Evolutionary conservation across 2,888 invertebrate genomes (phyloP).

Genomic region (Macaria notata): DNA sequence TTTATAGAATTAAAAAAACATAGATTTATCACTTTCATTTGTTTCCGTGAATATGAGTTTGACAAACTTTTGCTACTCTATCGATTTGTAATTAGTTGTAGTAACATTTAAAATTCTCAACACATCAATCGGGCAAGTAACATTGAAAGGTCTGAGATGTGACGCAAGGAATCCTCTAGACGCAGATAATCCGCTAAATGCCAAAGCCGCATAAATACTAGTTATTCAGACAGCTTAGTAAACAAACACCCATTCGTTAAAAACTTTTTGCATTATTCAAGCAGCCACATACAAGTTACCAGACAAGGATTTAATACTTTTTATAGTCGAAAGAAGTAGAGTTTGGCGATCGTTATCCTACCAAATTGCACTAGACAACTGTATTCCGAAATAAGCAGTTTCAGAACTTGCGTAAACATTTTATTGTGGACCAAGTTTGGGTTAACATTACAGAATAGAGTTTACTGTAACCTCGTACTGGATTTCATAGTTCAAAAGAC

Average conservation of each 20-base stretch:
- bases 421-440: neutral
- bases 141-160: conserved; percentile 1
- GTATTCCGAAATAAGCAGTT: conserved; percentile 8
- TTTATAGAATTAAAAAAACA: too few species aligned
- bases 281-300: conserved; percentile 25
- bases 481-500: too few species aligned
- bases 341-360: conserved; percentile 19
- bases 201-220: conserved; percentile 36
- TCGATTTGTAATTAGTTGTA: too few species aligned
- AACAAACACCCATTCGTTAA: conserved; percentile 51
- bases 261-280: conserved; percentile 57
- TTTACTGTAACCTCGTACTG: neutral
- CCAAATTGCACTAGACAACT: conserved; percentile 1
- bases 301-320: conserved; percentile 38
- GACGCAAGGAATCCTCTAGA: conserved; percentile 10
- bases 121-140: neutral
- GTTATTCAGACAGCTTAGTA: conserved; percentile 42
- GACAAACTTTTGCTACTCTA: too few species aligned
- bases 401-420: conserved; percentile 4
- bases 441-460: too few species aligned
- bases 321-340: conserved; percentile 6
- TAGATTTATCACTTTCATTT: too few species aligned
- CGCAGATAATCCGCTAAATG: conserved; percentile 7
- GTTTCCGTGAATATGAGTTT: too few species aligned
- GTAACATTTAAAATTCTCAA: too few species aligned